Base-by-base conservation (phyloP, 1,140 invertebrate species). In the Armadillidium nasatum region DNA sequence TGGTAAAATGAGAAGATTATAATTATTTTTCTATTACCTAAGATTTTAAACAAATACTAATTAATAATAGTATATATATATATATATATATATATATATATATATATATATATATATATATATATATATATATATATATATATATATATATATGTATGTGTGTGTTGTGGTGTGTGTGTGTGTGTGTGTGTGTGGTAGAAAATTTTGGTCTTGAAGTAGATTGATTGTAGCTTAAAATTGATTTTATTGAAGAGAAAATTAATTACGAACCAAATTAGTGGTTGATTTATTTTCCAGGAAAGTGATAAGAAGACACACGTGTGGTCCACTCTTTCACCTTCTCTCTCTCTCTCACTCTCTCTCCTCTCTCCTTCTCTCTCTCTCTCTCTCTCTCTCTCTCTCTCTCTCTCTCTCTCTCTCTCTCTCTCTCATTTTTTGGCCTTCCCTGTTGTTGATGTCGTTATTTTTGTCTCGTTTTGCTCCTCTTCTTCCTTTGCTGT, bases 241-340 rank as follows among this genome's bases (percentile, higher is more conserved):
- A 60, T 19, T 60, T 60, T 60, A 60, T 60, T 60, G 50, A 60
- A 60, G 50, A 60, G 50, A 60, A 60, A 60, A 60, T 60, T 60
- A 60, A 60, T 60, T 60, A 60, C 2, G 11, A 7, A 19, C 2
- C 11, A 60, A 60, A 60, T 60, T 60, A 60, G 50, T 60, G 50
- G 50, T 60, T 60, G 50, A 60, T 60, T 60, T 60, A 60, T 60
- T 60, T 60, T 60, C 50, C 50, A 60, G 19, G 50, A 60, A 60
- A 60, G 50, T 60, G 50, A 60, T 60, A 15, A 60, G 9, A 50
- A 10, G 50, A 60, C 50, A 60, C 50, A 60, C 50, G 50, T 60
- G 50, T 60, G 50, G 50, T 60, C 50, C 50, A 10, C 46, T 50
- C 46, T 50, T 15, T 50, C 46, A 10, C 46, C 15, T 50, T 50